phyloP scores from a whole-genome alignment of 2,797 vertebrate genomes.

The Sebastes itinus region DNA sequence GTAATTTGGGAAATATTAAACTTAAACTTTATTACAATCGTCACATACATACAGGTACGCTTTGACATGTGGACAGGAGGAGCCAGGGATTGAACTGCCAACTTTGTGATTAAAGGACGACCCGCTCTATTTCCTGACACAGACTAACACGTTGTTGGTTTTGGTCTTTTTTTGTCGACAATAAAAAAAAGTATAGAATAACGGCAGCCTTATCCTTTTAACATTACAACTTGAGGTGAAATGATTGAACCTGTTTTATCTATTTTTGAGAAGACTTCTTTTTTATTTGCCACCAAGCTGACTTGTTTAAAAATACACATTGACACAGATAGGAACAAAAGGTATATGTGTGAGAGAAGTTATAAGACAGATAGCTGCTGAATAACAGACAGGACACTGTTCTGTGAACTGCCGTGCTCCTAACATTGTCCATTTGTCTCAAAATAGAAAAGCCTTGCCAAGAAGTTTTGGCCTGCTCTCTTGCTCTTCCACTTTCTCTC shows the following conservation, averaged over 20 bases:
- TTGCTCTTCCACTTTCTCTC: conserved; percentile 27
- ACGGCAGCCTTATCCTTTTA: background rate
- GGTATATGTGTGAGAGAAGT: background rate
- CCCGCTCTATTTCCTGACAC: background rate
- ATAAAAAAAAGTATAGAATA: background rate
- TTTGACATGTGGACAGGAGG: too few relatives aligned
- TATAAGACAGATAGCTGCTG: conserved; percentile 24
- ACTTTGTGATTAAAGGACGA: too few relatives aligned
- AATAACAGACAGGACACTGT: conserved; percentile 57
- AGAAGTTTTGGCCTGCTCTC: conserved; percentile 65
- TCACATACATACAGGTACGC: too few relatives aligned
- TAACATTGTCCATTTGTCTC: conserved; percentile 68
- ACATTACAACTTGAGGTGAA: background rate
- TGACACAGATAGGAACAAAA: background rate
- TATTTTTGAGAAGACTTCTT: background rate
- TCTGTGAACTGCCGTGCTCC: conserved; percentile 52
- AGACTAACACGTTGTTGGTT: background rate
- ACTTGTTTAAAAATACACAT: background rate
- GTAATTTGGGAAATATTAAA: background rate
- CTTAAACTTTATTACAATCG: fast-evolving
- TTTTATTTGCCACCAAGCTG: background rate
- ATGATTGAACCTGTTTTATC: background rate
- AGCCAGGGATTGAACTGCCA: too few relatives aligned
- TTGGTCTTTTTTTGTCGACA: background rate
- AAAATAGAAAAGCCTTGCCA: conserved; percentile 73